Conservation (phyloP, 1,140 invertebrate species). For the Diorhabda elongata region DNA sequence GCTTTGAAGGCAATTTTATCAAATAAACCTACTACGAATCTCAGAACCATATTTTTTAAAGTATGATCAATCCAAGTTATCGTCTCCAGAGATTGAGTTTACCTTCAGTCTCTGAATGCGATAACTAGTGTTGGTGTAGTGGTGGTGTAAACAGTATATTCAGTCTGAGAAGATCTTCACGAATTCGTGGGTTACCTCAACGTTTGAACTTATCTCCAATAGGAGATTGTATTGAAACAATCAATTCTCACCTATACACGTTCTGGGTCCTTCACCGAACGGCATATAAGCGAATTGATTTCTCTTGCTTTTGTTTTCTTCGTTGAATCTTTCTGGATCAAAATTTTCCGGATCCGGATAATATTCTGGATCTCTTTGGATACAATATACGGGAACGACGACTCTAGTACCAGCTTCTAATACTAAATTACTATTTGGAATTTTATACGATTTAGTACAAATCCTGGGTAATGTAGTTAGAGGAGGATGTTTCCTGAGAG, state of each 20-base stretch:
- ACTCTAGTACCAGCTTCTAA: conserved; percentile 50
- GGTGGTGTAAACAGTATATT: too few relatives aligned
- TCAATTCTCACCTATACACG: conserved; percentile 52
- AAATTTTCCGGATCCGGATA: conserved; percentile 55
- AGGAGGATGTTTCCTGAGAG: conserved; percentile 2
- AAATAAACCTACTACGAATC: too few relatives aligned
- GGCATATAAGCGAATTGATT: conserved; percentile 43
- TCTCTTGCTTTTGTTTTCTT: conserved; percentile 30
- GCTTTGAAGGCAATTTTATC: too few relatives aligned
- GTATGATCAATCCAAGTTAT: too few relatives aligned
- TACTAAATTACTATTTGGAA: conserved; percentile 24
- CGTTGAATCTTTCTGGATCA: conserved; percentile 57
- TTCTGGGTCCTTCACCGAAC: conserved; percentile 60
- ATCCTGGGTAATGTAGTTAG: not conserved
- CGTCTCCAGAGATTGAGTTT: too few relatives aligned
- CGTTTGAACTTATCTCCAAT: too few relatives aligned
- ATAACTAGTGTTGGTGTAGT: too few relatives aligned
- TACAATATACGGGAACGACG: conserved; percentile 52
- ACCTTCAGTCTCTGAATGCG: too few relatives aligned
- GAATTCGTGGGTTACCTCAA: too few relatives aligned
- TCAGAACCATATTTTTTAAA: too few relatives aligned
- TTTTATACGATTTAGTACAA: not conserved
- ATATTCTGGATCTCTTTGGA: conserved; percentile 52
- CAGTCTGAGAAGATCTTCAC: too few relatives aligned
- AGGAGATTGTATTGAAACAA: not conserved